phyloP scores from a whole-genome alignment of 2,113 vertebrate genomes.

The Geococcyx californianus region DNA sequence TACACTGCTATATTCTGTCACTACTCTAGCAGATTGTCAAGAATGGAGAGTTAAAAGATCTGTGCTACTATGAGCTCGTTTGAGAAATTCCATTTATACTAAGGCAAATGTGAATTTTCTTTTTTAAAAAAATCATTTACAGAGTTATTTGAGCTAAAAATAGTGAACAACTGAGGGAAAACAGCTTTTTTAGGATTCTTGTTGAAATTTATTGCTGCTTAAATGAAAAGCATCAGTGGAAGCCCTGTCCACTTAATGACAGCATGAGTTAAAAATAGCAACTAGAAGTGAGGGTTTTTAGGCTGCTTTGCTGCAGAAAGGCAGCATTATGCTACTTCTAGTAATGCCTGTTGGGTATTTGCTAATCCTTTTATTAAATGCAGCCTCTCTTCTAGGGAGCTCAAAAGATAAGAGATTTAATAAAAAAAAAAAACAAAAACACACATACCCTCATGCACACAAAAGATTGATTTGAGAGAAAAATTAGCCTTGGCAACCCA shows the following conservation, averaged over 20 bases:
- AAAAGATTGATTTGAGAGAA: neutral
- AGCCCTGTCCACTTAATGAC: neutral
- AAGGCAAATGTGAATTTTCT: neutral
- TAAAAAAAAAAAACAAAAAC: no score
- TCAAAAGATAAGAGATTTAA: neutral
- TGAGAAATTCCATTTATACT: neutral
- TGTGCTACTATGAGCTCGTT: neutral
- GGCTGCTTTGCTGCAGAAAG: neutral
- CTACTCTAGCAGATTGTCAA: neutral
- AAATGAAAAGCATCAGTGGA: neutral
- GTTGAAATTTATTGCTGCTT: neutral
- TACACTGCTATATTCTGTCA: neutral
- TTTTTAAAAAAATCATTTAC: neutral
- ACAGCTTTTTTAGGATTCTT: neutral
- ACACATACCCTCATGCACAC: fast-evolving
- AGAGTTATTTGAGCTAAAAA: neutral
- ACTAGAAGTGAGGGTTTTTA: neutral
- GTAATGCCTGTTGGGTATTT: neutral
- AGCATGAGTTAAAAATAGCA: neutral
- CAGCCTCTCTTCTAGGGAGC: neutral
- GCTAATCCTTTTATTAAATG: neutral
- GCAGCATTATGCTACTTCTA: neutral
- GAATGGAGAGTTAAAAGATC: neutral
- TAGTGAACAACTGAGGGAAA: neutral
- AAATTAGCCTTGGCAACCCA: neutral